phyloP scores from a whole-genome alignment of 2,113 vertebrate genomes.

The Tenebrosternarchus preto region DNA sequence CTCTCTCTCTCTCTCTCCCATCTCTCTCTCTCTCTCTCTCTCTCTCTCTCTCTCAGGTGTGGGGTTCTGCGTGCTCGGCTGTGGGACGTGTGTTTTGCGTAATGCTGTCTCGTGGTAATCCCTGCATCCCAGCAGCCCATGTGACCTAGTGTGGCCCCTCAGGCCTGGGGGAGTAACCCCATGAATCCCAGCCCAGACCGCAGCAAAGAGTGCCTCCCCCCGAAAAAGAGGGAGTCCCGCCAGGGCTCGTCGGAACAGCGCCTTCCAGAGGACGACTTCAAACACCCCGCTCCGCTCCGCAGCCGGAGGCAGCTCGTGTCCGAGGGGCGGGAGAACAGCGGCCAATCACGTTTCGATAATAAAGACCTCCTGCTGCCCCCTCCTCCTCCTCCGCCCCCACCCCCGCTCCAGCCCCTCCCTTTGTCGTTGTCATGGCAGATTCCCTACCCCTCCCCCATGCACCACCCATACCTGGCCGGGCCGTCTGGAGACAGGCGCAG shows the following conservation, averaged over 20 bases:
- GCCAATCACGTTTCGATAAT: slow-evolving; percentile 56
- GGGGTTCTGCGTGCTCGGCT: slow-evolving; percentile 52
- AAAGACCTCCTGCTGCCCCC: slow-evolving; percentile 61
- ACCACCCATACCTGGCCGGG: slow-evolving; percentile 64
- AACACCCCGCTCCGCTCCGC: slow-evolving; percentile 72
- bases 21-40: background rate
- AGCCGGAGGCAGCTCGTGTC: slow-evolving; percentile 55
- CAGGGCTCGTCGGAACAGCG: slow-evolving; percentile 69
- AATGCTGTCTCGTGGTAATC: slow-evolving; percentile 70
- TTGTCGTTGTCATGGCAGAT: slow-evolving; percentile 71
- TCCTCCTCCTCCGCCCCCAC: slow-evolving; percentile 64
- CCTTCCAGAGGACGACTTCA: slow-evolving; percentile 71
- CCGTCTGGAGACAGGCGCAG: slow-evolving; percentile 67
- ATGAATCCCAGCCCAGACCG: slow-evolving; percentile 81
- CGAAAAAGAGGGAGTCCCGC: slow-evolving; percentile 79
- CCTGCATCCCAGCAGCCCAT: slow-evolving; percentile 74
- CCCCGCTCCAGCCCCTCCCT: slow-evolving; percentile 54
- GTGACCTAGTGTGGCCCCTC: slow-evolving; percentile 76
- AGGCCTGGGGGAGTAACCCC: slow-evolving; percentile 75
- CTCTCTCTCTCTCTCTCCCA: slow-evolving; percentile 12
- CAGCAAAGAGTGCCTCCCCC: slow-evolving; percentile 80
- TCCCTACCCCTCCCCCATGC: slow-evolving; percentile 65
- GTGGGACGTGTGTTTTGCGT: slow-evolving; percentile 63
- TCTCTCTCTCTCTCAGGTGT: slow-evolving; percentile 60
- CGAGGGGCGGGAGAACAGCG: slow-evolving; percentile 63